These are phyloP conservation scores for Emberiza fucata DNA, from an alignment of 2,113 vertebrate genomes.

Conservation along the genomic window DNA sequence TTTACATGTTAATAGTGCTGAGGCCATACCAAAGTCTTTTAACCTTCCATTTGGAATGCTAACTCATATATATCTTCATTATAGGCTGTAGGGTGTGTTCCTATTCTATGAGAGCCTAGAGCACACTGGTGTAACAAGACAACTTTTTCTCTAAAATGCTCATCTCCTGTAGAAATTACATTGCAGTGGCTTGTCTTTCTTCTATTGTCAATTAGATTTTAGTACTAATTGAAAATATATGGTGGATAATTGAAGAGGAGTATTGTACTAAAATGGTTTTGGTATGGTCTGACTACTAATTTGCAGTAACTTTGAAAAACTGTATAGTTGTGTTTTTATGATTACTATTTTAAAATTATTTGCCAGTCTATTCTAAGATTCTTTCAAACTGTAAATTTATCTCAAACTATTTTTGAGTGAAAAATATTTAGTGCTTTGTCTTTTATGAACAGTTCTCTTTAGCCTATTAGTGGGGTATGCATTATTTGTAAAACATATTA, in stretches of 20 bases:
- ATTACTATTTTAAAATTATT: conserved; percentile 66
- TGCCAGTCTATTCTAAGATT: conserved; percentile 30
- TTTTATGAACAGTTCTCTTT: conserved; percentile 69
- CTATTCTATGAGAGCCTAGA: conserved; percentile 60
- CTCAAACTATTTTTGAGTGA: conserved; percentile 16
- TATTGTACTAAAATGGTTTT: conserved; percentile 74
- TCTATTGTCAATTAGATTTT: conserved; percentile 65
- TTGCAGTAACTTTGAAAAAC: conserved; percentile 69
- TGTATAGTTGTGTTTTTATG: conserved; percentile 73
- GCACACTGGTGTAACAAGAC: conserved; percentile 2
- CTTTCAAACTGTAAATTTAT: conserved; percentile 12
- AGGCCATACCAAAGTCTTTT: conserved; percentile 89
- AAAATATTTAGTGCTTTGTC: conserved; percentile 62
- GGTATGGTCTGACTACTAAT: conserved; percentile 83
- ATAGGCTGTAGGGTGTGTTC: conserved; percentile 30
- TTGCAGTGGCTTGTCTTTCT: conserved; percentile 53
- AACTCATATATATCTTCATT: not conserved
- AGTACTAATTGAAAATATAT: conserved; percentile 45
- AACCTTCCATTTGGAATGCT: conserved; percentile 60
- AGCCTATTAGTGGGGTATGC: conserved; percentile 67
- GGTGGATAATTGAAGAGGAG: conserved; percentile 59
- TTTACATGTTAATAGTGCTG: conserved; percentile 79
- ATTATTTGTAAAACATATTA: conserved; percentile 75
- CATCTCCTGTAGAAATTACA: conserved; percentile 60
- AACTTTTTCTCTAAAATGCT: conserved; percentile 8